Base-by-base conservation (phyloP, 2,797 vertebrate species). In the Distichodus sexfasciatus region DNA sequence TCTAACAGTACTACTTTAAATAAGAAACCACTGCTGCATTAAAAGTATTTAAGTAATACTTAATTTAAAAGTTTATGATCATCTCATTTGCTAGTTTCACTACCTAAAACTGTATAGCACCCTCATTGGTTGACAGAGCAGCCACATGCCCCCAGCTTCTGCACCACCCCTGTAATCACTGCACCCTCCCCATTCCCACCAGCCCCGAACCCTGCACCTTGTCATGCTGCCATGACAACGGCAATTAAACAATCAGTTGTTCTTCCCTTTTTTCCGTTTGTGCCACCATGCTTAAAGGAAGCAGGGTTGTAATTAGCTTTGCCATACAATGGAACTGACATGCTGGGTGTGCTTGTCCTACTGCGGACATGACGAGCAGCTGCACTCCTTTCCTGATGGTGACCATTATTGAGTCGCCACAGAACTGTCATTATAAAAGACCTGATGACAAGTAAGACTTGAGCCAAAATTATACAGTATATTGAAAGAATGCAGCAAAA, bases 181-280 rank as follows among this genome's bases (percentile, higher is more conserved):
- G 47, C 40, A 59, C 46, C n/a, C 58, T 71, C 71, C 69, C 61
- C 64, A 74, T 68, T 81, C 75, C 80, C 76, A 83, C 66, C 67
- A 81, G n/a, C n/a, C 47, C 72, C 73, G 71, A 86, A n/a, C n/a
- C n/a, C n/a, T n/a, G n/a, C n/a, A n/a, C n/a, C n/a, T n/a, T n/a
- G 85, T 85, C 83, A 80, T 65, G 88, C 89, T 93, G 87, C 90
- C 85, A 92, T 91, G 91, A 89, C 79, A 89, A 92, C 88, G 68
- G 40, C 93, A 92, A 94, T 95, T 94, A 94, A 91, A 90, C 90
- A 89, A 88, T 91, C 90, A 90, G 85, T 90, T 90, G 88, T 75
- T 60, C 84, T 79, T 85, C 82, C 88, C 83, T 85, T 88, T 91
- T 89, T 90, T 87, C 87, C 74, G 60, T 73, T 66, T 82, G 29